Percentiles rank a stretch among this genome's conserved stretches.
Conservation (phyloP, 1,140 invertebrate species). For the Drosophila nebulosa region DNA sequence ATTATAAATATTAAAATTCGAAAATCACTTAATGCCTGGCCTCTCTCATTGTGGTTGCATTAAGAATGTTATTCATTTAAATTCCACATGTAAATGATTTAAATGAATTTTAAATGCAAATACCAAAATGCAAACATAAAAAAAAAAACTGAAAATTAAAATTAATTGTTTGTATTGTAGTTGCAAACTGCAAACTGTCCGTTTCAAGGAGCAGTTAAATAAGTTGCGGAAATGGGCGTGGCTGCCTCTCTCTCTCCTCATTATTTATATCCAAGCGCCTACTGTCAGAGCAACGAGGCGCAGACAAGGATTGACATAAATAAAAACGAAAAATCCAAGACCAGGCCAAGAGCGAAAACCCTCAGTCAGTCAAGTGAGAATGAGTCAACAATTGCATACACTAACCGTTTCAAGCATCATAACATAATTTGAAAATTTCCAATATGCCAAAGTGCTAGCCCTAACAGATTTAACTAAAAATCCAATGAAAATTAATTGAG, state of each 20-base stretch:
- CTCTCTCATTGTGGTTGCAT: conserved; percentile 54
- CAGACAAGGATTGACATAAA: conserved; percentile 67
- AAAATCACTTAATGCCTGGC: conserved; percentile 55
- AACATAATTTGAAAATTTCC: background rate
- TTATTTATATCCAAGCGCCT: conserved; percentile 66
- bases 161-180: conserved; percentile 57
- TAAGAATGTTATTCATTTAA: conserved; percentile 74
- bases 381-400: background rate
- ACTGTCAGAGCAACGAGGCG: conserved; percentile 29
- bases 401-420: background rate
- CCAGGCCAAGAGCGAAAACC: conserved; percentile 33
- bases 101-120: conserved; percentile 42
- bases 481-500: no score
- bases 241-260: conserved; percentile 26
- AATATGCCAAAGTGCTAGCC: no score
- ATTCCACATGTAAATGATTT: conserved; percentile 39
- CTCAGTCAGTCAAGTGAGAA: background rate
- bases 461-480: background rate
- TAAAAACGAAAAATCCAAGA: conserved; percentile 53
- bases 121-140: conserved; percentile 4
- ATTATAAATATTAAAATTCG: conserved; percentile 40
- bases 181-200: background rate
- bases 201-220: background rate
- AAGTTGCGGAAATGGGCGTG: conserved; percentile 46
- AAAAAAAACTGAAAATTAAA: conserved; percentile 50